Conservation (phyloP, 2,113 vertebrate genomes). For the Etheostoma spectabile region DNA sequence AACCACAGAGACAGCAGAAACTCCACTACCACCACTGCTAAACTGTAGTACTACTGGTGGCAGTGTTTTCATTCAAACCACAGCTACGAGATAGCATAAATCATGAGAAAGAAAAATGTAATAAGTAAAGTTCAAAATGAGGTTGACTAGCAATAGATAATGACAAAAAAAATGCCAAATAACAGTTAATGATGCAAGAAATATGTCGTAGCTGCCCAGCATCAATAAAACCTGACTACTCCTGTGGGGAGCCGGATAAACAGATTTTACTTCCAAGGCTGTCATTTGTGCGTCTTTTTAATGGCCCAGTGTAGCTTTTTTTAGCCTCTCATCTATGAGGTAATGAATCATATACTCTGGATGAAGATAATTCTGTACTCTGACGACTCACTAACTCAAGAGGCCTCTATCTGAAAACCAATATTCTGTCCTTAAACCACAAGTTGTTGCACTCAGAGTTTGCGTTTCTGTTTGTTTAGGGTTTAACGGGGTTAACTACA, state of each 20-base stretch:
- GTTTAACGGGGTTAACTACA: conserved; percentile 41
- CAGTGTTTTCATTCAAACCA: conserved; percentile 10
- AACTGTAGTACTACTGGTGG: not conserved
- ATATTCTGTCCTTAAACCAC: conserved; percentile 59
- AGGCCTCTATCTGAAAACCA: conserved; percentile 63
- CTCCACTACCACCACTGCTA: not conserved
- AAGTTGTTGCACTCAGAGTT: conserved; percentile 24
- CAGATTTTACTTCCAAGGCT: conserved; percentile 61
- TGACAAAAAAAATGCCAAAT: conserved; percentile 40
- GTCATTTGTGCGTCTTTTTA: conserved; percentile 62
- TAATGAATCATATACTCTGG: conserved; percentile 73
- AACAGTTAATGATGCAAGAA: conserved; percentile 67
- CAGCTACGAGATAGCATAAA: not conserved
- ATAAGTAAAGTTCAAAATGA: conserved; percentile 18
- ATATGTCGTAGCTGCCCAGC: conserved; percentile 60
- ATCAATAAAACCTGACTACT: conserved; percentile 41
- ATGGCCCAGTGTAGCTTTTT: conserved; percentile 46
- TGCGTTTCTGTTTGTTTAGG: conserved; percentile 60
- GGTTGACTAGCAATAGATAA: conserved; percentile 17
- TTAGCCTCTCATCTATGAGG: conserved; percentile 62
- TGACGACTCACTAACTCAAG: conserved; percentile 73
- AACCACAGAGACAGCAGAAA: not conserved
- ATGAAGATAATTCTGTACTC: conserved; percentile 69
- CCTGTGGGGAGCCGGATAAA: conserved; percentile 57
- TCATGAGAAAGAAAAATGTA: not conserved